Evolutionary conservation across 2,888 invertebrate genomes (phyloP).

Genomic region (Melipona beecheii): DNA sequence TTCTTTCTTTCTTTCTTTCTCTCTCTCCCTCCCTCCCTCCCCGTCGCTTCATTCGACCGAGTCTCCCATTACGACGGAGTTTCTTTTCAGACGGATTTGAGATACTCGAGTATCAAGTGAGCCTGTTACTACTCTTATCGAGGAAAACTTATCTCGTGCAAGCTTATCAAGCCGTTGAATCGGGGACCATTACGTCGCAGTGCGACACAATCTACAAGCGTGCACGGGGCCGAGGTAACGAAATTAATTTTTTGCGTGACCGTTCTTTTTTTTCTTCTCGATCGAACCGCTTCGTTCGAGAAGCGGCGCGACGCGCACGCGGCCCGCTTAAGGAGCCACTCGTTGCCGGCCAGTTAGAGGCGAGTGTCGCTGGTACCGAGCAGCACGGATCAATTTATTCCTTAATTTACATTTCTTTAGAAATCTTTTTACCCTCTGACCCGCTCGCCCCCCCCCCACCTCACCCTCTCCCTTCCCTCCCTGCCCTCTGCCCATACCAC

Average conservation of each 20-base stretch:
- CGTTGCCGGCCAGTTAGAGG: conserved; percentile 16
- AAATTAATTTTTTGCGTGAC: conserved; percentile 41
- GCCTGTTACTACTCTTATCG: conserved; percentile 17
- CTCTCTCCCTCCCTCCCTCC: neutral
- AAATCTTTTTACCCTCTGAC: conserved; percentile 43
- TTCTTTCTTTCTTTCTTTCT: conserved; percentile 25
- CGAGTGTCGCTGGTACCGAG: conserved; percentile 65
- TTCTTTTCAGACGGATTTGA: neutral
- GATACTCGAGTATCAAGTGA: neutral
- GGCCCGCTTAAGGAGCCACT: conserved; percentile 25
- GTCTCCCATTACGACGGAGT: neutral
- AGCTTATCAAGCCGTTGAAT: conserved; percentile 27
- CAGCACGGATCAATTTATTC: conserved; percentile 74
- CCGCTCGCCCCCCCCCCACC: conserved; percentile 12
- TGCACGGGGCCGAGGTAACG: neutral
- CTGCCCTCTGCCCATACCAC: neutral
- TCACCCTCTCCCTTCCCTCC: no score
- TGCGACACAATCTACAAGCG: conserved; percentile 18
- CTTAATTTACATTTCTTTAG: conserved; percentile 64
- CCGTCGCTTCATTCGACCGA: conserved; percentile 28
- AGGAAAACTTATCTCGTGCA: neutral
- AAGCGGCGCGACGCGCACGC: conserved; percentile 3
- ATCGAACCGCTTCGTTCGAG: conserved; percentile 5
- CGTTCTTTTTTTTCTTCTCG: neutral
- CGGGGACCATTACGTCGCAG: conserved; percentile 7